Conservation (phyloP, 2,797 vertebrate species). For the Spheniscus humboldti region DNA sequence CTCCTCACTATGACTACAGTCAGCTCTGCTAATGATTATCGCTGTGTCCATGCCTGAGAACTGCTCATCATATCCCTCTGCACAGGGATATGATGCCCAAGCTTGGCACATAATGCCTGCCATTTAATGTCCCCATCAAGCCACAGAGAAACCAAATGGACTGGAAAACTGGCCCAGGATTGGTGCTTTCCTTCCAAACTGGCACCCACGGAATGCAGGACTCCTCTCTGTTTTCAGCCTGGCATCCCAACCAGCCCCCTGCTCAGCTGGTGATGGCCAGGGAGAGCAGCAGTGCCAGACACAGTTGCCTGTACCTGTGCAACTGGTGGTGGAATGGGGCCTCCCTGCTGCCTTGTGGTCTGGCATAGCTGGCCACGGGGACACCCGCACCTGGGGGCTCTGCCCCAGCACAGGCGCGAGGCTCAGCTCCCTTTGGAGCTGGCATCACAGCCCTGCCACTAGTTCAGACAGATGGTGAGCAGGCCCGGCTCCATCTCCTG, state of each 20-base stretch:
- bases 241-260: background rate
- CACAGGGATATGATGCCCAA: background rate
- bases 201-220: background rate
- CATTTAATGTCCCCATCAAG: background rate
- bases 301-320: fast-evolving
- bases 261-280: background rate
- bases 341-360: background rate
- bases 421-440: background rate
- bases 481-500: background rate
- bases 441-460: background rate
- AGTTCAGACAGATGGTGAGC: background rate
- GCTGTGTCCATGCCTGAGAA: background rate
- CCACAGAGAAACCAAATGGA: conserved; percentile 36
- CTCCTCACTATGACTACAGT: background rate
- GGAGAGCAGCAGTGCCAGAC: background rate
- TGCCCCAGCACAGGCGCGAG: fast-evolving
- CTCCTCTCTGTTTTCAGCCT: background rate
- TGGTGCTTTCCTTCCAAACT: background rate
- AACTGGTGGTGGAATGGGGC: fast-evolving
- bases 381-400: background rate
- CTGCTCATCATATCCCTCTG: background rate
- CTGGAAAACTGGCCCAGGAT: conserved; percentile 17
- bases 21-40: background rate
- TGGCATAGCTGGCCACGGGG: background rate
- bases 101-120: background rate